phyloP scores from a whole-genome alignment of 2,888 invertebrate species.

The Sclerodermus sp. region DNA sequence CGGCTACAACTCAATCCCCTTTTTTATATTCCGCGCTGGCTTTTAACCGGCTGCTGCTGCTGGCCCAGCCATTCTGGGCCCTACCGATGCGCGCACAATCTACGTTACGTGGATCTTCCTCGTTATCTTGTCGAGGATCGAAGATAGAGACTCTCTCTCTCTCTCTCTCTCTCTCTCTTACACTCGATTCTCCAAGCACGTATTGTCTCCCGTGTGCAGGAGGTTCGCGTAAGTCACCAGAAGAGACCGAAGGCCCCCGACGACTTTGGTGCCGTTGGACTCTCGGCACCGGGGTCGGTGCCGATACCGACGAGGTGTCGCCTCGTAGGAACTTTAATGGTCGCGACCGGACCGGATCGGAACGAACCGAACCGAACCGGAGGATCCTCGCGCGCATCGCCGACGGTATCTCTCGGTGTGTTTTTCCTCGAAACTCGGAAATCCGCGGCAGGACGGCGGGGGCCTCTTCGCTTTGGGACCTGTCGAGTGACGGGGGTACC shows the following conservation, averaged over 20 bases:
- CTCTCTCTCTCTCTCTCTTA: slow-evolving; percentile 17
- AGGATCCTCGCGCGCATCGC: not conserved
- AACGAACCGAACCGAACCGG: too few species aligned
- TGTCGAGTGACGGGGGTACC: too few species aligned
- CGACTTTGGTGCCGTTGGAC: too few species aligned
- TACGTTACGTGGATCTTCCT: slow-evolving; percentile 19
- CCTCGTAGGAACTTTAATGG: too few species aligned
- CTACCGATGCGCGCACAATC: slow-evolving; percentile 26
- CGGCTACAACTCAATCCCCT: slow-evolving; percentile 57
- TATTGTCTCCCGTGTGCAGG: slow-evolving; percentile 43
- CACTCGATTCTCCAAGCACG: slow-evolving; percentile 33
- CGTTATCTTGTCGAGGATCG: slow-evolving; percentile 52
- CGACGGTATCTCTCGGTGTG: not conserved
- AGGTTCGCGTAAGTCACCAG: too few species aligned
- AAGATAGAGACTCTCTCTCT: slow-evolving; percentile 45
- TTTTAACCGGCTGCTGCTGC: slow-evolving; percentile 5
- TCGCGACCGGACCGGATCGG: too few species aligned
- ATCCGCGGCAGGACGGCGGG: too few species aligned
- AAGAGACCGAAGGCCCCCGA: too few species aligned
- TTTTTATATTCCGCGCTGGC: slow-evolving; percentile 38
- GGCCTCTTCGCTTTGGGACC: too few species aligned
- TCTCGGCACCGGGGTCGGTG: too few species aligned
- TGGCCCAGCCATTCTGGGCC: slow-evolving; percentile 10
- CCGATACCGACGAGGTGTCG: too few species aligned
- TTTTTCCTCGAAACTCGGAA: too few species aligned